phyloP scores from a whole-genome alignment of 2,113 vertebrate genomes.

The Monopterus albus region DNA sequence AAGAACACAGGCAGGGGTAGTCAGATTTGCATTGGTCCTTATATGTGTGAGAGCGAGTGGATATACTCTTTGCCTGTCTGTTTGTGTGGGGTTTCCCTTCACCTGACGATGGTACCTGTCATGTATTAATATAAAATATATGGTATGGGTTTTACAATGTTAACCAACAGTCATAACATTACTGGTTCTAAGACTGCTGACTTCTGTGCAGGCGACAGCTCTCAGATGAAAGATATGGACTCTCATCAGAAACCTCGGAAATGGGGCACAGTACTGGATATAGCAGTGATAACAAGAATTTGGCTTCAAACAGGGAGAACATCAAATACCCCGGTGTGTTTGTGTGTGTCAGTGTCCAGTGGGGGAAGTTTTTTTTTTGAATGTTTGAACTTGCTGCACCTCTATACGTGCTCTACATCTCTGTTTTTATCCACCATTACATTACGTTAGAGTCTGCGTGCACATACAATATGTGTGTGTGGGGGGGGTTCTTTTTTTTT shows the following conservation, averaged over 20 bases:
- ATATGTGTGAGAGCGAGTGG: constrained; percentile 23
- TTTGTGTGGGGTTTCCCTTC: constrained; percentile 52
- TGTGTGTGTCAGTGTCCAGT: constrained; percentile 24
- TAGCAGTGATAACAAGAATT: constrained; percentile 90
- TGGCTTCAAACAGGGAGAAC: constrained; percentile 90
- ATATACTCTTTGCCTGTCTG: constrained; percentile 32
- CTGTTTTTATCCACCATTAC: constrained; percentile 54
- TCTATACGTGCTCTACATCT: constrained; percentile 41
- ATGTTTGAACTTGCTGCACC: constrained; percentile 38
- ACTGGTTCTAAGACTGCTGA: constrained; percentile 74
- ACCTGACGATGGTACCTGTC: constrained; percentile 64
- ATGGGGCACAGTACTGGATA: constrained; percentile 88
- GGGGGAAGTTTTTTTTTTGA: constrained; percentile 36
- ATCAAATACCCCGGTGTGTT: constrained; percentile 86
- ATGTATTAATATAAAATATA: constrained; percentile 75
- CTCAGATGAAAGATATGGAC: constrained; percentile 90
- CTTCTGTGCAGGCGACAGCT: constrained; percentile 75
- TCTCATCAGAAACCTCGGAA: constrained; percentile 86
- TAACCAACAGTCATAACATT: constrained; percentile 77
- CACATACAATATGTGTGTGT: background rate
- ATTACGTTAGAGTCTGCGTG: constrained; percentile 12
- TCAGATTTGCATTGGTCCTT: constrained; percentile 45
- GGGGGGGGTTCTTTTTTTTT: too few relatives aligned
- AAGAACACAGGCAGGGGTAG: constrained; percentile 35
- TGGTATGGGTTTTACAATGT: constrained; percentile 74